Evolutionary conservation across 2,113 vertebrate species (phyloP).

Genomic region (Pleuronectes platessa): DNA sequence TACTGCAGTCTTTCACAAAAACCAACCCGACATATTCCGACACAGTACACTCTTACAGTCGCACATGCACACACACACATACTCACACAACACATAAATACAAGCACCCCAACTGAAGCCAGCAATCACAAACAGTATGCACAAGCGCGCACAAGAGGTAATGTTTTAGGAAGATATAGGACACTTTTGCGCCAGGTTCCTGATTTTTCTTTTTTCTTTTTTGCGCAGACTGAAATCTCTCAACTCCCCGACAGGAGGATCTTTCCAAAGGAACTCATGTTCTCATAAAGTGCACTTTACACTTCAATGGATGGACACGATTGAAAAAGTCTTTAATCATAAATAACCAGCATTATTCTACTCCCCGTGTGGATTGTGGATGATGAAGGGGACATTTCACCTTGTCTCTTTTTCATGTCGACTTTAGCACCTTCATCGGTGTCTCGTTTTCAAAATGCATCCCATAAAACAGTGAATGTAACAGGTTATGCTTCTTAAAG

Average conservation of each 20-base stretch:
- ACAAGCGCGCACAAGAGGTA: constrained; percentile 73
- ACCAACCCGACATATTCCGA: constrained; percentile 50
- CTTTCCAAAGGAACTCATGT: constrained; percentile 26
- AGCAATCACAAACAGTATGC: constrained; percentile 63
- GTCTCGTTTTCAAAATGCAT: constrained; percentile 36
- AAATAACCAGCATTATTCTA: constrained; percentile 57
- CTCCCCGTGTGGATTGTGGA: constrained; percentile 42
- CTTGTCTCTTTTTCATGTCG: constrained; percentile 6
- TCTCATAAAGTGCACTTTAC: constrained; percentile 72
- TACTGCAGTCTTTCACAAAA: constrained; percentile 60
- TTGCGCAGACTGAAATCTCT: constrained; percentile 46
- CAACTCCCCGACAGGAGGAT: constrained; percentile 19
- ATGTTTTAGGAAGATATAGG: constrained; percentile 73
- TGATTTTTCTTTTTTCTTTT: constrained; percentile 38
- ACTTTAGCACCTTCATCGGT: constrained; percentile 34
- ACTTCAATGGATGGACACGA: constrained; percentile 44
- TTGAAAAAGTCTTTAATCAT: constrained; percentile 39
- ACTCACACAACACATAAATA: constrained; percentile 52
- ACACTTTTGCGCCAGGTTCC: constrained; percentile 65
- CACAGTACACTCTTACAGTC: constrained; percentile 45
- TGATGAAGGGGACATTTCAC: constrained; percentile 37
- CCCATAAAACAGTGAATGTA: constrained; percentile 45
- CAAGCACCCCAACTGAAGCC: constrained; percentile 61
- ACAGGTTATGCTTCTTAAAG: constrained; percentile 47
- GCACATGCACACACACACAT: constrained; percentile 13